Conservation (phyloP, 2,113 vertebrate genomes). For the Alexandromys fortis region DNA sequence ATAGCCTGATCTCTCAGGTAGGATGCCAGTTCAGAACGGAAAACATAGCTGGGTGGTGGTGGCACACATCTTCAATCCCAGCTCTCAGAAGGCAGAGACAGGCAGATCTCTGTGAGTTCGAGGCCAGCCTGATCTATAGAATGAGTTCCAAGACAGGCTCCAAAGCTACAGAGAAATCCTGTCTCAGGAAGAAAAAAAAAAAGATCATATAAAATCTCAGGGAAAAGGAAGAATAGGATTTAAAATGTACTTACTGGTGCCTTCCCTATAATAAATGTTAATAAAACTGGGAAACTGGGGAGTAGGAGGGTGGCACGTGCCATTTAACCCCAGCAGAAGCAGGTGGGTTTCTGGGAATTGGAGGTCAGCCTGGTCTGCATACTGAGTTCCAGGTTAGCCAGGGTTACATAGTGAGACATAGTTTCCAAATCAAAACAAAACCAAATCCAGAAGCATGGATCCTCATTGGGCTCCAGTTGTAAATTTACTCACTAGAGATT, state of each 20-base stretch:
- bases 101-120: no score
- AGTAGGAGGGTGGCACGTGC: background rate
- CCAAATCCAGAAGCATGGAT: background rate
- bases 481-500: constrained; percentile 24
- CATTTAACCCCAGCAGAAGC: background rate
- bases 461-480: background rate
- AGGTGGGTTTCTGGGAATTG: background rate
- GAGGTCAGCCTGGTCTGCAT: background rate
- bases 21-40: background rate
- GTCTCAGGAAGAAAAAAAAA: background rate
- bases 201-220: background rate
- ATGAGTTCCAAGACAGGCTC: background rate
- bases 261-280: background rate
- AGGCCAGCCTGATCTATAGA: no score
- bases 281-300: background rate
- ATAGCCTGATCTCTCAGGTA: background rate
- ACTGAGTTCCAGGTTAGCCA: background rate
- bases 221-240: background rate
- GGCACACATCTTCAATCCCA: no score
- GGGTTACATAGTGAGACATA: background rate
- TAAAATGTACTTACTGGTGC: background rate
- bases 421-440: background rate
- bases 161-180: no score
- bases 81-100: no score
- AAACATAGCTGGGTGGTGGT: background rate